Evolutionary conservation across 2,888 invertebrate species (phyloP).

Genomic region (Sisyra nigra): DNA sequence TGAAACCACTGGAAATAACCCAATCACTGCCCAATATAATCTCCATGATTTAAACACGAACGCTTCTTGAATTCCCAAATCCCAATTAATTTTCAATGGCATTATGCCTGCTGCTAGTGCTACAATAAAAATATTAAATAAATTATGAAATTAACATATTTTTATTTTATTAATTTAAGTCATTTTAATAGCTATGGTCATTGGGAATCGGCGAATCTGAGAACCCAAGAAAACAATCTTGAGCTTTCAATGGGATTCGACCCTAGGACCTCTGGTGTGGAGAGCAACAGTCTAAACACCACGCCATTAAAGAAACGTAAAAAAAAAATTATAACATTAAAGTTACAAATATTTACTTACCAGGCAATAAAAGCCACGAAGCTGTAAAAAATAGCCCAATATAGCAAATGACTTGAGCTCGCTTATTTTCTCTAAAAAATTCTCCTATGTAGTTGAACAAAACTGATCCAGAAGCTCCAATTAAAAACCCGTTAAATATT

Average conservation of each 20-base stretch:
- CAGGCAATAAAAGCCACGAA: constrained; percentile 43
- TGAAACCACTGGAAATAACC: constrained; percentile 44
- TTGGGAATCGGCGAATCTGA: too few relatives aligned
- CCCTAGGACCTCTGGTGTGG: too few relatives aligned
- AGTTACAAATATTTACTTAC: constrained; percentile 25
- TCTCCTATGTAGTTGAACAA: constrained; percentile 50
- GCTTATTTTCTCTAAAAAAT: constrained; percentile 38
- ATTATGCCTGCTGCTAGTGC: constrained; percentile 53
- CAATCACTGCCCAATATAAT: constrained; percentile 46
- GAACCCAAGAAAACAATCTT: too few relatives aligned
- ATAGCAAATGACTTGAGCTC: constrained; percentile 42
- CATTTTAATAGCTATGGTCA: too few relatives aligned
- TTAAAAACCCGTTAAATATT: constrained; percentile 44
- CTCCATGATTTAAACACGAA: constrained; percentile 58
- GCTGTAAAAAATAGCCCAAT: constrained; percentile 46
- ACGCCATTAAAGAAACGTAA: too few relatives aligned
- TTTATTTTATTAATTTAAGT: too few relatives aligned
- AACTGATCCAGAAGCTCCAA: constrained; percentile 42
- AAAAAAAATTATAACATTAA: too few relatives aligned
- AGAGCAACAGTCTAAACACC: too few relatives aligned
- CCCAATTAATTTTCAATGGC: constrained; percentile 27
- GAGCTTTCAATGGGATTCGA: too few relatives aligned
- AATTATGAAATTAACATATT: too few relatives aligned
- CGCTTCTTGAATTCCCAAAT: constrained; percentile 15
- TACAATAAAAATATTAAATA: constrained; percentile 18